These are phyloP conservation scores for Brotula barbata DNA, from an alignment of 2,797 vertebrate species.

Conservation along the genomic window DNA sequence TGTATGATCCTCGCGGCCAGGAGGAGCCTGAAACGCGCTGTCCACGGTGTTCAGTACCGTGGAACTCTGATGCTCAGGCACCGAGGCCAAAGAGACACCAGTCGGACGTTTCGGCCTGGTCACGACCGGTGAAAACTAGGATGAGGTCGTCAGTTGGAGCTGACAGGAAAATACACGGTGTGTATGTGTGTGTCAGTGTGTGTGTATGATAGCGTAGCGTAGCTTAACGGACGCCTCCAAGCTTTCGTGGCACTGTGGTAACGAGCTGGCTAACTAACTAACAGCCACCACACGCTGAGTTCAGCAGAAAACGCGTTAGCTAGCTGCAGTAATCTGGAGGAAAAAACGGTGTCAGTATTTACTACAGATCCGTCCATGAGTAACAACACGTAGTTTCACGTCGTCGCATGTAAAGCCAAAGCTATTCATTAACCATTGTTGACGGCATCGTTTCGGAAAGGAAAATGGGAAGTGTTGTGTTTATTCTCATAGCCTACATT, in stretches of 20 bases:
- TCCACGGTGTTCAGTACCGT: constrained; percentile 4
- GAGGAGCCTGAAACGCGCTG: constrained; percentile 18
- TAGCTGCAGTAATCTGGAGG: background rate
- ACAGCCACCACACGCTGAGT: constrained; percentile 30
- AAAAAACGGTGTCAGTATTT: no score
- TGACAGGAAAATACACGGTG: constrained; percentile 29
- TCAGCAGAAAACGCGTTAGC: background rate
- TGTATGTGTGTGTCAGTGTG: no score
- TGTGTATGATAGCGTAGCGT: constrained; percentile 41
- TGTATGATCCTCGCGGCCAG: constrained; percentile 29
- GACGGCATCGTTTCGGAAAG: constrained; percentile 38
- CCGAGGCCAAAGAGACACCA: constrained; percentile 13
- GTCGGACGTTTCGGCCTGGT: constrained; percentile 57
- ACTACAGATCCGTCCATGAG: background rate
- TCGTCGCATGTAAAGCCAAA: no score
- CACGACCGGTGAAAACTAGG: constrained; percentile 55
- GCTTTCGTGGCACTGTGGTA: constrained; percentile 61
- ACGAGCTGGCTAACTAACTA: constrained; percentile 24
- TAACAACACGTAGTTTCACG: no score
- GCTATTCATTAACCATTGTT: no score
- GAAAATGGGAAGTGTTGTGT: constrained; percentile 20
- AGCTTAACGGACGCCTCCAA: constrained; percentile 44
- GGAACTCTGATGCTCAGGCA: constrained; percentile 11
- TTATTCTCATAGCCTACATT: no score
- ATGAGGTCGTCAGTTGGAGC: constrained; percentile 39